Base-by-base conservation (phyloP, 2,888 invertebrate genomes). In the Diaperis boleti region DNA sequence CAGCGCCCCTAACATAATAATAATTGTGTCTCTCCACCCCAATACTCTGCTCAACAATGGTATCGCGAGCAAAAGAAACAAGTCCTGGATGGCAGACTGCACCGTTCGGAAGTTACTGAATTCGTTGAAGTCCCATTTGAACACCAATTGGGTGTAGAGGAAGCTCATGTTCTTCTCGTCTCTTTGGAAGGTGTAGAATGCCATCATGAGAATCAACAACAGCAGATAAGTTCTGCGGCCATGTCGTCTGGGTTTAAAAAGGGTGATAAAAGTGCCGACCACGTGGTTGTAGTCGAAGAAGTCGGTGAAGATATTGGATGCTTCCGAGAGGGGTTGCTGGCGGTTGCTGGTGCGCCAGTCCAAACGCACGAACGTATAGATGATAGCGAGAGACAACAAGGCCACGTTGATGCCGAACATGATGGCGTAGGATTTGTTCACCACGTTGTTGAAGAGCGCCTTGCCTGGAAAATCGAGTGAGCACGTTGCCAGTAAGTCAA, bases 161-260 rank as follows among this genome's bases (percentile, higher is more conserved):
- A 88, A 92, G 74, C 90, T 85, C 75, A 92, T 89, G 13, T 87
- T 87, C 66, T 88, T 88, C 75, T 95, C 94, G 76, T 94, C 94
- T 76, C 93, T 85, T 79, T 93, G 92, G 76, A 92, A 93, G 45
- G 92, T 91, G 72, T 93, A 94, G 47, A 92, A 83, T 0, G 87
- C 88, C 92, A 93, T 92, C 11, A 89, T 86, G 6, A 89, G 72
- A 7, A 94, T 84, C n/a, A 93, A 79, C 29, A 92, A 82, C 80
- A 89, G 85, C 1, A 94, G 78, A 68, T 88, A 90, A 22, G 85
- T 74, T 66, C 91, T 84, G 6, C 87, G 82, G 62, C 86, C 84
- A 3, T 85, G 82, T 0, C 82, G 74, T 7, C 94, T 83, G 41
- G 80, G 83, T 72, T 87, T 90, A 0, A 84, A 78, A 2, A 93